phyloP scores from a whole-genome alignment of 2,797 vertebrate genomes.

The Columba guinea region DNA sequence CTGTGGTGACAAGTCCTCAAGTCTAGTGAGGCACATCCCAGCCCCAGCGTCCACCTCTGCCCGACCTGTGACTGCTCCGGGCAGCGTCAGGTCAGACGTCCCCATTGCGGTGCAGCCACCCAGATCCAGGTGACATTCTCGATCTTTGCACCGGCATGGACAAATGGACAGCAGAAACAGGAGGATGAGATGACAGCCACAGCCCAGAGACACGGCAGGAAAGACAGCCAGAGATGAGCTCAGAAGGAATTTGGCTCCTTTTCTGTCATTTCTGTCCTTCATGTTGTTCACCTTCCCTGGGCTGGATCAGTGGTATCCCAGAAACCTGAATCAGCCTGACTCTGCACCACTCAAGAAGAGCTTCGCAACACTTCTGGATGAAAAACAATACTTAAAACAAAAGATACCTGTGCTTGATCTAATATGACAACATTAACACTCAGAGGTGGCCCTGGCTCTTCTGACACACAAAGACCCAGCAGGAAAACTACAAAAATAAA shows the following conservation, averaged over 20 bases:
- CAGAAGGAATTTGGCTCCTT: neutral
- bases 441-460: neutral
- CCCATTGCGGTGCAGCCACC: accelerated
- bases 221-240: neutral
- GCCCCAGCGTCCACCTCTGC: neutral
- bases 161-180: neutral
- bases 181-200: neutral
- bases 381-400: neutral
- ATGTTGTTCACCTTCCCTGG: neutral
- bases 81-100: neutral
- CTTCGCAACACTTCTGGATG: neutral
- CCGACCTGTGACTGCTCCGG: accelerated
- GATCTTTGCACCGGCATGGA: neutral
- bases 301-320: neutral
- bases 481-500: neutral
- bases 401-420: neutral
- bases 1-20: neutral
- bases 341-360: neutral
- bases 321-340: neutral
- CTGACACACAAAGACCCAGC: neutral
- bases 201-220: neutral
- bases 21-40: neutral
- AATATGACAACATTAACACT: neutral
- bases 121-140: neutral
- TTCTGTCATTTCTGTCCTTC: neutral